Conservation (phyloP, 2,113 vertebrate species). For the Morphnarchus princeps region DNA sequence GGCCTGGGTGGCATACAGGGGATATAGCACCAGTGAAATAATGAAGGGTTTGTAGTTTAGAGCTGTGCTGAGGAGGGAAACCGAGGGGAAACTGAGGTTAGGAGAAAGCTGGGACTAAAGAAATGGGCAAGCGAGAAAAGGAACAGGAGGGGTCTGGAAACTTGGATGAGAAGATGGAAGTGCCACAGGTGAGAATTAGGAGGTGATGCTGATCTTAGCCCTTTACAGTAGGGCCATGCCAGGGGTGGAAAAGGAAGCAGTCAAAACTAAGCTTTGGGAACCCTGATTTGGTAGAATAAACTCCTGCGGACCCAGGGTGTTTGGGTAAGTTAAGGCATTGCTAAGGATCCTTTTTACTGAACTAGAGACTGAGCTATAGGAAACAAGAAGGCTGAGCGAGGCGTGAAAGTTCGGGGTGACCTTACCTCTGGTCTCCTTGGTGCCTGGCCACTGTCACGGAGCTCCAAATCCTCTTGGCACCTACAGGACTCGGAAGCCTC, state of each 20-base stretch:
- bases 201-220: neutral
- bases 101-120: neutral
- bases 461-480: neutral
- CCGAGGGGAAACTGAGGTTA: neutral
- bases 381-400: neutral
- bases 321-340: neutral
- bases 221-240: neutral
- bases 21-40: neutral
- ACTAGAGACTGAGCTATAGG: neutral
- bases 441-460: neutral
- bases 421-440: neutral
- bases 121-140: neutral
- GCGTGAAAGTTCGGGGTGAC: fast-evolving
- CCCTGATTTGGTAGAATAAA: neutral
- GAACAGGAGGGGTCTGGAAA: neutral
- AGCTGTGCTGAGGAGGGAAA: neutral
- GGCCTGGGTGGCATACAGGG: neutral
- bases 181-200: neutral
- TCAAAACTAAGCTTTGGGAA: neutral
- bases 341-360: neutral
- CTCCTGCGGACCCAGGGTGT: neutral
- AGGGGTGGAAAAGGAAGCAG: neutral
- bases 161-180: neutral
- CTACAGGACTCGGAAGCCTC: neutral
- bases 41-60: neutral